phyloP scores from a whole-genome alignment of 2,113 vertebrate genomes.

The Marmota flaviventris region DNA sequence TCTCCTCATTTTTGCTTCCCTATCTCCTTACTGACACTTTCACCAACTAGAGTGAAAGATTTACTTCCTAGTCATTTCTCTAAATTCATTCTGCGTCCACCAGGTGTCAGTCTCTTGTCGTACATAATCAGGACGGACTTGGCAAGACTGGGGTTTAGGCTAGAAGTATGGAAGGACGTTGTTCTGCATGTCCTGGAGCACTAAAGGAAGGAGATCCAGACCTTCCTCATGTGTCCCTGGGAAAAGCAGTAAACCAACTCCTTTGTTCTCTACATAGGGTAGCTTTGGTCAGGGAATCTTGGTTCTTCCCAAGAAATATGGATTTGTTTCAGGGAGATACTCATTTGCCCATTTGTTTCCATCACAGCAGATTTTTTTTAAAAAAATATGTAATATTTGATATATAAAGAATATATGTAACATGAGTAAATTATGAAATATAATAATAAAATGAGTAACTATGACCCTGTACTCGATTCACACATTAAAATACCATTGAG shows the following conservation, averaged over 20 bases:
- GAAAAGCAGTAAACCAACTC: conserved; percentile 5
- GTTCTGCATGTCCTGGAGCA: background rate
- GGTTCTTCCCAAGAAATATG: conserved; percentile 60
- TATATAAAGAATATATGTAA: conserved; percentile 76
- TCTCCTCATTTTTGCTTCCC: background rate
- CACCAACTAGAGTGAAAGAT: background rate
- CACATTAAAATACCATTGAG: conserved; percentile 49
- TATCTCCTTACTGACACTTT: background rate
- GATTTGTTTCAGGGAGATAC: conserved; percentile 74
- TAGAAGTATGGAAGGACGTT: background rate
- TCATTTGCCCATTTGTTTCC: conserved; percentile 61
- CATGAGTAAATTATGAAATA: conserved; percentile 75
- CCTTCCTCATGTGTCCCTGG: background rate
- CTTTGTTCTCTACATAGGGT: conserved; percentile 31
- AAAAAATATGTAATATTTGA: conserved; percentile 66
- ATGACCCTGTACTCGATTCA: conserved; percentile 31
- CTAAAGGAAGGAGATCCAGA: background rate
- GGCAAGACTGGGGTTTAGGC: background rate
- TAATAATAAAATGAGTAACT: conserved; percentile 63
- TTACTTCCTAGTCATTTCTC: background rate
- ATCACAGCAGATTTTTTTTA: conserved; percentile 57
- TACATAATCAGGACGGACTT: background rate
- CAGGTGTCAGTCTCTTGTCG: conserved; percentile 69
- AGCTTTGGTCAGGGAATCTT: conserved; percentile 76
- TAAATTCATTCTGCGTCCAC: conserved; percentile 68